These are phyloP conservation scores for Papilio xuthus DNA, from an alignment of 1,140 invertebrate genomes.

Conservation along the genomic window DNA sequence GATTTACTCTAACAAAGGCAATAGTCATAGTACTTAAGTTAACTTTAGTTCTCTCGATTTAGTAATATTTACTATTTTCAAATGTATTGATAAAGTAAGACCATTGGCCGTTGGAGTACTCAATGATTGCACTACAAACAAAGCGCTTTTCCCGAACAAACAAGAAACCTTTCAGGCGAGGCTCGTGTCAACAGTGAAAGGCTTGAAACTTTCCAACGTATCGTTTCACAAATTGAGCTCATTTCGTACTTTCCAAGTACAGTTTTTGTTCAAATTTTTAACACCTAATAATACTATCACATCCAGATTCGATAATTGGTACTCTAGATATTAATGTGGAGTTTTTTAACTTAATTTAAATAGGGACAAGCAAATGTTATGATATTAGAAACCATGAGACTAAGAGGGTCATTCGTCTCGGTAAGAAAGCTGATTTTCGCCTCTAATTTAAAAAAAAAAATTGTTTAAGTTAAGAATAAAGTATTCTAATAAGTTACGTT, in stretches of 20 bases:
- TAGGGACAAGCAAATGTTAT: neutral
- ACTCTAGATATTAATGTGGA: no score
- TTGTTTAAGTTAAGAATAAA: neutral
- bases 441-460: neutral
- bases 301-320: no score
- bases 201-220: conserved; percentile 27
- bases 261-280: neutral
- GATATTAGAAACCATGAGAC: no score
- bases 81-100: conserved; percentile 7
- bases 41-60: no score
- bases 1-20: neutral
- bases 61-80: neutral
- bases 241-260: neutral
- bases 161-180: conserved; percentile 16
- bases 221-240: conserved; percentile 17
- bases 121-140: conserved; percentile 24
- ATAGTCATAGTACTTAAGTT: no score
- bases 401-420: no score
- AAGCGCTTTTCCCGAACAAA: conserved; percentile 23
- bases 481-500: neutral
- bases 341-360: no score
- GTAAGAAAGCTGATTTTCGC: neutral
- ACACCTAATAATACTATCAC: neutral
- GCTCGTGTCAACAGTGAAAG: conserved; percentile 13
- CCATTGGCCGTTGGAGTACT: neutral